A percentile compares a stretch with the other conserved stretches of the same genome.
These are phyloP conservation scores for Heliothis subflexa DNA, from an alignment of 1,140 invertebrate species.

Conservation along the genomic window DNA sequence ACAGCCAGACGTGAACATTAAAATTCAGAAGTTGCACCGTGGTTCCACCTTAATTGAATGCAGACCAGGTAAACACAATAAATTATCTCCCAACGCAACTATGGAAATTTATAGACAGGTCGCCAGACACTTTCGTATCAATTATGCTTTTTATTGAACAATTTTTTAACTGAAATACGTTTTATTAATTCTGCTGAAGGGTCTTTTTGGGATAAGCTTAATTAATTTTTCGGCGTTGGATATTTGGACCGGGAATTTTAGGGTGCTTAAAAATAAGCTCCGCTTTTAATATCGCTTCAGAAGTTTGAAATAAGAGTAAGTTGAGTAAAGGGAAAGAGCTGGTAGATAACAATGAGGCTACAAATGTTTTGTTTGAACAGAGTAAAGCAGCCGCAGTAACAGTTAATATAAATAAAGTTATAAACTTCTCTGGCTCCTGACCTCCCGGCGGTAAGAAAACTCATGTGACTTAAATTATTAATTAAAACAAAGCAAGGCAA, in stretches of 20 bases:
- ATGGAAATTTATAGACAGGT: slow-evolving; percentile 30
- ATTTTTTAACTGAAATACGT: slow-evolving; percentile 37
- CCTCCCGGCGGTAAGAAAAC: slow-evolving; percentile 25
- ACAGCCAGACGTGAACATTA: slow-evolving; percentile 29
- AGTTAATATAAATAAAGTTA: slow-evolving; percentile 8
- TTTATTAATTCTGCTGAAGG: slow-evolving; percentile 24
- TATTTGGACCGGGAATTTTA: slow-evolving; percentile 34
- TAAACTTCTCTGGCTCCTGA: slow-evolving; percentile 5
- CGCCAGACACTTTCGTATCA: slow-evolving; percentile 15
- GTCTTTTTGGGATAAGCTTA: slow-evolving; percentile 32
- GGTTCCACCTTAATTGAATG: slow-evolving; percentile 42
- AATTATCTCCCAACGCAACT: slow-evolving; percentile 30
- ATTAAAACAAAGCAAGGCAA: slow-evolving; percentile 21
- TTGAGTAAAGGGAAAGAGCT: not conserved
- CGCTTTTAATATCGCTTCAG: slow-evolving; percentile 1
- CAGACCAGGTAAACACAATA: slow-evolving; percentile 48
- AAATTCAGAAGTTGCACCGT: slow-evolving; percentile 47
- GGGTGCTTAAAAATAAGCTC: slow-evolving; percentile 19
- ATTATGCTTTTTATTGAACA: slow-evolving; percentile 34
- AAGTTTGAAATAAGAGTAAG: slow-evolving; percentile 14
- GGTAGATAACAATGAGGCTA: not conserved
- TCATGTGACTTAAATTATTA: slow-evolving; percentile 43
- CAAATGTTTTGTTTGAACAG: not conserved
- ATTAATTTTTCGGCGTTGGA: slow-evolving; percentile 33
- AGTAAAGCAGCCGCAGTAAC: not conserved